A percentile compares a stretch with the other conserved stretches of the same genome.
Evolutionary conservation across 2,797 vertebrate genomes (phyloP).

Genomic region (Neosalanx taihuensis): DNA sequence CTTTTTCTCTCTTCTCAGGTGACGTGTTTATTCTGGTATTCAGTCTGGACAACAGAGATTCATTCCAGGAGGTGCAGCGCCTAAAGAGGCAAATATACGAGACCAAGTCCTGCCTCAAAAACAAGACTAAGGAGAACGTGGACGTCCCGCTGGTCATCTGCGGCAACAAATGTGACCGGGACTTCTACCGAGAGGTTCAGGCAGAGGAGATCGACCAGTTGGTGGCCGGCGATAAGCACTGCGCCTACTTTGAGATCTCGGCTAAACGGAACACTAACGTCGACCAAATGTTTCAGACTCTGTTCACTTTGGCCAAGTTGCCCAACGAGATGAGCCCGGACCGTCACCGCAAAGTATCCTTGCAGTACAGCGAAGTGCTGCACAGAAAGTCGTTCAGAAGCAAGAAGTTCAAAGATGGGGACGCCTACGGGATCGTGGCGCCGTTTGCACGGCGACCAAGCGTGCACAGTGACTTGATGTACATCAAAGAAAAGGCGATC

Average conservation of each 20-base stretch:
- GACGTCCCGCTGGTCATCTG: slow-evolving; percentile 95
- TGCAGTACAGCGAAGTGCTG: slow-evolving; percentile 90
- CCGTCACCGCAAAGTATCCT: slow-evolving; percentile 89
- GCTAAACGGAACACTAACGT: slow-evolving; percentile 95
- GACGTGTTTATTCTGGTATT: slow-evolving; percentile 96
- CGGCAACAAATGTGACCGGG: slow-evolving; percentile 93
- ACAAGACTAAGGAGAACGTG: slow-evolving; percentile 92
- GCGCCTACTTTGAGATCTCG: slow-evolving; percentile 95
- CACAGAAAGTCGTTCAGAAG: slow-evolving; percentile 84
- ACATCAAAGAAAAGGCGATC: slow-evolving; percentile 90
- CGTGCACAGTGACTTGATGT: slow-evolving; percentile 97
- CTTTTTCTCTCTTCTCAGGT: slow-evolving; percentile 66
- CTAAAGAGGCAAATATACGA: slow-evolving; percentile 95
- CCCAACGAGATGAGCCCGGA: slow-evolving; percentile 97
- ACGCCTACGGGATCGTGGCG: slow-evolving; percentile 90
- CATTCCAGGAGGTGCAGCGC: slow-evolving; percentile 92
- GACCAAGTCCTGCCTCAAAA: slow-evolving; percentile 93
- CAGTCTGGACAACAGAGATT: slow-evolving; percentile 94
- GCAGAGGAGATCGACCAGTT: slow-evolving; percentile 85
- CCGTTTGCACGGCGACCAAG: slow-evolving; percentile 93
- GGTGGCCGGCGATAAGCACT: slow-evolving; percentile 82
- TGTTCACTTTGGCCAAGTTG: slow-evolving; percentile 93
- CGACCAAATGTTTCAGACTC: slow-evolving; percentile 94
- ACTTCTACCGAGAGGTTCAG: slow-evolving; percentile 87
- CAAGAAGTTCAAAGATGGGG: slow-evolving; percentile 82